A percentile compares a stretch with the other conserved stretches of the same genome.
phyloP scores from a whole-genome alignment of 2,113 vertebrate genomes.

The Poeciliopsis retropinna region DNA sequence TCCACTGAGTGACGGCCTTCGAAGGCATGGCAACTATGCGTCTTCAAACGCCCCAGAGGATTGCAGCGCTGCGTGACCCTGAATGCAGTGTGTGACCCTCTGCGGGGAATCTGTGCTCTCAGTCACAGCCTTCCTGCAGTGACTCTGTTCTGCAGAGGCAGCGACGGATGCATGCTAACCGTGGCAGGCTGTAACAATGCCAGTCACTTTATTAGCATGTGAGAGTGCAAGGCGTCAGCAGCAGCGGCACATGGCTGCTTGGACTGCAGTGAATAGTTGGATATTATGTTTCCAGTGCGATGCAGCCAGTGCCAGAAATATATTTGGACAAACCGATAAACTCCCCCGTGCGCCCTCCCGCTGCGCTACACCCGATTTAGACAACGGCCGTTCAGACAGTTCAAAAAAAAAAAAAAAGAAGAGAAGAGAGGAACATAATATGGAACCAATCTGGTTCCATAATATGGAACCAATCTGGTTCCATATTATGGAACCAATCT shows the following conservation, averaged over 20 bases:
- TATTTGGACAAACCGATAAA: neutral
- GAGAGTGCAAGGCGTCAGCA: neutral
- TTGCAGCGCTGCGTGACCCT: slow-evolving; percentile 61
- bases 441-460: neutral
- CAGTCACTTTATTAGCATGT: neutral
- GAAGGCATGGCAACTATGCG: slow-evolving; percentile 67
- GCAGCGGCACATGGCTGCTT: neutral
- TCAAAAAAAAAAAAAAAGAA: neutral
- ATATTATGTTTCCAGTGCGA: neutral
- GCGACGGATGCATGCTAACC: slow-evolving; percentile 27
- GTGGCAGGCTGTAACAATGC: slow-evolving; percentile 22
- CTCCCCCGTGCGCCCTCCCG: no score
- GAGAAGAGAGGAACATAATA: neutral
- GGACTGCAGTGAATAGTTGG: neutral
- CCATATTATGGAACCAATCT: no score
- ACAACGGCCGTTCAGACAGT: neutral
- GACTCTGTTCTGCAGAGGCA: neutral
- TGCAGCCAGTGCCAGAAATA: neutral
- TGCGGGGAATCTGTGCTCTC: slow-evolving; percentile 55
- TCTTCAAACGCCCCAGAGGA: slow-evolving; percentile 49
- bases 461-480: neutral
- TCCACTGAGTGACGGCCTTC: slow-evolving; percentile 55
- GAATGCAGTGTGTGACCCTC: slow-evolving; percentile 57
- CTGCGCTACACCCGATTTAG: neutral
- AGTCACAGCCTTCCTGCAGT: neutral